A percentile compares a stretch with the other conserved stretches of the same genome.
phyloP scores from a whole-genome alignment of 2,888 invertebrate genomes.

The Branchellion lobata region DNA sequence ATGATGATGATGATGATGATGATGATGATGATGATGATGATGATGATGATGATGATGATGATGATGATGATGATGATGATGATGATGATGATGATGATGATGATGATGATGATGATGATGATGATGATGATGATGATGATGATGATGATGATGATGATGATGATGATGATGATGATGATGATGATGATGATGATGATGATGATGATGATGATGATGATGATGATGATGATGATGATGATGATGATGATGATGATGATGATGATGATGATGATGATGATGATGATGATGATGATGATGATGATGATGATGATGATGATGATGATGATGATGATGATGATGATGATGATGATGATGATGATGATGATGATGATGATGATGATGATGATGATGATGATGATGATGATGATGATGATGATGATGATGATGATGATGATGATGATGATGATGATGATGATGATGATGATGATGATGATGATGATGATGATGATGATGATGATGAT shows the following conservation, averaged over 20 bases:
- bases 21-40: background rate
- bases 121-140: background rate
- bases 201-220: conserved; percentile 15
- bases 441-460: conserved; percentile 8
- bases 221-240: conserved; percentile 1
- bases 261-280: conserved; percentile 10
- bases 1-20: background rate
- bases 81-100: conserved; percentile 30
- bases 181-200: conserved; percentile 1
- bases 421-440: conserved; percentile 27
- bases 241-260: conserved; percentile 8
- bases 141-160: background rate
- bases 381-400: conserved; percentile 11
- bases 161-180: conserved; percentile 5
- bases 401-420: conserved; percentile 12
- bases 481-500: conserved; percentile 1
- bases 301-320: conserved; percentile 18
- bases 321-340: conserved; percentile 23
- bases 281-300: background rate
- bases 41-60: conserved; percentile 24
- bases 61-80: conserved; percentile 31
- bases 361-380: conserved; percentile 22
- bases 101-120: conserved; percentile 30
- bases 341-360: conserved; percentile 10
- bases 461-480: conserved; percentile 18